phyloP scores from a whole-genome alignment of 2,888 invertebrate genomes.

The Alloscopus bannaensis region DNA sequence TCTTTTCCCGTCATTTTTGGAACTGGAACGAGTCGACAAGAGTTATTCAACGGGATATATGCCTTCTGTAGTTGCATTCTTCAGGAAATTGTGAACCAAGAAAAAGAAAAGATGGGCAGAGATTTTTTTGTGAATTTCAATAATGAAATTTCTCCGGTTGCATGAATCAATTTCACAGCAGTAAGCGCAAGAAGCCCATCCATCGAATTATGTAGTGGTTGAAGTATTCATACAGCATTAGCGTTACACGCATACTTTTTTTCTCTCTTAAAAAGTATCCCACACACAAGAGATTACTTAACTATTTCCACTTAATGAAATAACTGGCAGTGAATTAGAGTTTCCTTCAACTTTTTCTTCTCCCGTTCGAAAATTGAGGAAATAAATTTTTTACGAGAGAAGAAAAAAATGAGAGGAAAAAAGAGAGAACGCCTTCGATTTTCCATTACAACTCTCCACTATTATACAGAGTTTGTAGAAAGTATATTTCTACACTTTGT shows the following conservation, averaged over 20 bases:
- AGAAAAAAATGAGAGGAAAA: no score
- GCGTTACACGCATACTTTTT: background rate
- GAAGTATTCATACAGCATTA: background rate
- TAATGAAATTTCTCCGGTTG: constrained; percentile 57
- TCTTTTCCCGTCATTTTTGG: no score
- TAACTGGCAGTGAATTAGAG: constrained; percentile 54
- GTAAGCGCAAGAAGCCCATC: constrained; percentile 21
- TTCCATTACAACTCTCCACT: no score
- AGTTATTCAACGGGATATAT: no score
- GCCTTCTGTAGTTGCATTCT: no score
- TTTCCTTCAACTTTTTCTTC: constrained; percentile 36
- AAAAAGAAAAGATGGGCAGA: no score
- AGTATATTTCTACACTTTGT: no score
- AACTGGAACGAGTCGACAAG: no score
- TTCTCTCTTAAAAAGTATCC: constrained; percentile 6
- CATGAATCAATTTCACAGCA: constrained; percentile 56
- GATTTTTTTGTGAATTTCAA: no score
- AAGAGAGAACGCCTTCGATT: no score
- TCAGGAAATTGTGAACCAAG: no score
- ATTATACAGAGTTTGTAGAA: no score
- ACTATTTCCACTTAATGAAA: constrained; percentile 51
- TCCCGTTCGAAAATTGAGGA: constrained; percentile 23
- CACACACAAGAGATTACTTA: background rate
- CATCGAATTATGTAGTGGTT: constrained; percentile 10
- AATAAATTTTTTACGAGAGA: constrained; percentile 22